phyloP scores from a whole-genome alignment of 2,888 invertebrate genomes.

The Microctonus aethiopoides region DNA sequence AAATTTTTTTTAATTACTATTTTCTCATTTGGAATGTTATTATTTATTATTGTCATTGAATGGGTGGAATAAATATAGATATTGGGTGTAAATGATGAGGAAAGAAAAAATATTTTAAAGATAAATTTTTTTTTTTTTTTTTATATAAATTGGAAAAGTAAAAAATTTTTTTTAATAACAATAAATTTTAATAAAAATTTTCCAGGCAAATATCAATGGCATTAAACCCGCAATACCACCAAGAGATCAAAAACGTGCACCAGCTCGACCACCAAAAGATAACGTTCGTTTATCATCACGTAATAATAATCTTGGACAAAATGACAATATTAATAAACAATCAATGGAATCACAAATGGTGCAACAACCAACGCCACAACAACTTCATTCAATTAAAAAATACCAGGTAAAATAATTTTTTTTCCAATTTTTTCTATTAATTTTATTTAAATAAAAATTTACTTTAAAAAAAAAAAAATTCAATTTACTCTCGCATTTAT shows the following conservation, averaged over 20 bases:
- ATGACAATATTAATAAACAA: slow-evolving; percentile 67
- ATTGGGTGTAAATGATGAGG: no score
- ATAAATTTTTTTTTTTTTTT: no score
- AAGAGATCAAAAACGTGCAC: slow-evolving; percentile 77
- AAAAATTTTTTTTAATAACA: not conserved
- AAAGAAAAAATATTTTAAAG: no score
- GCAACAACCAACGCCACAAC: slow-evolving; percentile 81
- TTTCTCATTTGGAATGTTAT: no score
- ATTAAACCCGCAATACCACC: slow-evolving; percentile 74
- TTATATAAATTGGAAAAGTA: not conserved
- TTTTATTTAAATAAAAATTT: no score
- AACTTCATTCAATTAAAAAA: slow-evolving; percentile 90
- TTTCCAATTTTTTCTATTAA: no score
- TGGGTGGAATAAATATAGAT: no score
- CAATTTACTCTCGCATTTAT: no score
- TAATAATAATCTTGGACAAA: slow-evolving; percentile 67
- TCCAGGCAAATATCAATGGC: slow-evolving; percentile 64
- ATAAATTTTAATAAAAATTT: slow-evolving; percentile 35
- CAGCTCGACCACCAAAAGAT: slow-evolving; percentile 73
- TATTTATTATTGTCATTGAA: no score
- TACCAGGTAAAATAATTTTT: slow-evolving; percentile 88
- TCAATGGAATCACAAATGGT: slow-evolving; percentile 52
- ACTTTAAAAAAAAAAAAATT: no score
- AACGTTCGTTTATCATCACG: slow-evolving; percentile 71
- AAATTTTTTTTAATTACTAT: no score